Conservation (phyloP, 2,113 vertebrate species). For the Trinectes maculatus region DNA sequence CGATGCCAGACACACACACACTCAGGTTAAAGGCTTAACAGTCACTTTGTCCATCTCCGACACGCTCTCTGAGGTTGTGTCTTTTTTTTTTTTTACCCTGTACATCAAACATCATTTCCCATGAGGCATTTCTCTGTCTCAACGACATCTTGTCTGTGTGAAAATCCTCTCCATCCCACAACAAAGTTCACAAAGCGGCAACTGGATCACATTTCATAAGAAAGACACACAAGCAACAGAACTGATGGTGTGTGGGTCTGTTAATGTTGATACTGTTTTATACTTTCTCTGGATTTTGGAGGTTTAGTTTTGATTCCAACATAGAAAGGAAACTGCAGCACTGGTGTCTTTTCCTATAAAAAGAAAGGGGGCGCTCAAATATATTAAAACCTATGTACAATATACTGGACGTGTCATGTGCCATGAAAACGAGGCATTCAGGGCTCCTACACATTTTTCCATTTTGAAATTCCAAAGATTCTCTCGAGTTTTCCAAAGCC, state of each 20-base stretch:
- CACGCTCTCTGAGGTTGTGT: conserved; percentile 9
- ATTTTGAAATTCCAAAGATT: conserved; percentile 8
- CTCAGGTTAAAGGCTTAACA: neutral
- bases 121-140: conserved; percentile 13
- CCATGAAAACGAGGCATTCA: conserved; percentile 59
- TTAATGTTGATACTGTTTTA: neutral
- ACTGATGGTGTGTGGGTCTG: neutral
- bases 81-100: conserved; percentile 55
- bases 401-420: conserved; percentile 69
- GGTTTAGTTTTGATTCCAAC: conserved; percentile 10
- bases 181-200: conserved; percentile 4
- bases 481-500: conserved; percentile 19
- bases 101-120: conserved; percentile 28
- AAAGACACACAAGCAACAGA: neutral
- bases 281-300: conserved; percentile 4
- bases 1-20: neutral
- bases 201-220: neutral
- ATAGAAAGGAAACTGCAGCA: conserved; percentile 71
- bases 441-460: conserved; percentile 50
- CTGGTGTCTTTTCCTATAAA: conserved; percentile 51
- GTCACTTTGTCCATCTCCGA: neutral
- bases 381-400: conserved; percentile 81
- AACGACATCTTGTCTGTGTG: neutral
- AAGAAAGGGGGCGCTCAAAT: conserved; percentile 68
- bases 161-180: neutral